Evolutionary conservation across 2,888 invertebrate species (phyloP).

Genomic region (Phyllotreta cruciferae): DNA sequence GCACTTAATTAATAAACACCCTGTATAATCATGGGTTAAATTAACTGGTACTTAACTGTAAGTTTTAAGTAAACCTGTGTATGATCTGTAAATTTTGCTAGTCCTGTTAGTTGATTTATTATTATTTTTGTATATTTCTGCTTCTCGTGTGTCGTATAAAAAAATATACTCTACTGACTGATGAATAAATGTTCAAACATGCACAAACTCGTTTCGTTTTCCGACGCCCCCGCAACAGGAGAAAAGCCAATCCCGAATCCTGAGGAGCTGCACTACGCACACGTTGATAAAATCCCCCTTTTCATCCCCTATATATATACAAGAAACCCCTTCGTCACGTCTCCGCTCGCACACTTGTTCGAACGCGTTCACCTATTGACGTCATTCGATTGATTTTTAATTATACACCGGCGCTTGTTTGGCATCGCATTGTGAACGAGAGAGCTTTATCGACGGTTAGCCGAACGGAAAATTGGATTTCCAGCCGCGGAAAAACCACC

Average conservation of each 20-base stretch:
- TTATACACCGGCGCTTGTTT: conserved; percentile 19
- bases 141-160: conserved; percentile 40
- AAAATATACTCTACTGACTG: conserved; percentile 51
- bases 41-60: no score
- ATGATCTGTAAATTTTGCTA: no score
- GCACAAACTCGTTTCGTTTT: conserved; percentile 4
- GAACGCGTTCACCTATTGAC: conserved; percentile 29
- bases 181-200: conserved; percentile 45
- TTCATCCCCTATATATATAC: conserved; percentile 7
- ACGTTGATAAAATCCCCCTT: background rate
- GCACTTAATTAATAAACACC: no score
- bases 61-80: no score
- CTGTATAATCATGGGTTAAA: no score
- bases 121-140: conserved; percentile 33
- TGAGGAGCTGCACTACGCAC: no score
- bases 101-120: conserved; percentile 13
- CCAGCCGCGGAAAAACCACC: no score
- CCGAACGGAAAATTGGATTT: conserved; percentile 8
- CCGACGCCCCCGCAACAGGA: no score
- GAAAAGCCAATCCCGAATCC: conserved; percentile 2
- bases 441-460: background rate
- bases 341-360: conserved; percentile 23
- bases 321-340: conserved; percentile 13
- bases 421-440: conserved; percentile 18
- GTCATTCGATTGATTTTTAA: conserved; percentile 35